Percentiles rank a stretch among this genome's conserved stretches.
Evolutionary conservation across 1,140 invertebrate species (phyloP).

Genomic region (Notospermus geniculatus): DNA sequence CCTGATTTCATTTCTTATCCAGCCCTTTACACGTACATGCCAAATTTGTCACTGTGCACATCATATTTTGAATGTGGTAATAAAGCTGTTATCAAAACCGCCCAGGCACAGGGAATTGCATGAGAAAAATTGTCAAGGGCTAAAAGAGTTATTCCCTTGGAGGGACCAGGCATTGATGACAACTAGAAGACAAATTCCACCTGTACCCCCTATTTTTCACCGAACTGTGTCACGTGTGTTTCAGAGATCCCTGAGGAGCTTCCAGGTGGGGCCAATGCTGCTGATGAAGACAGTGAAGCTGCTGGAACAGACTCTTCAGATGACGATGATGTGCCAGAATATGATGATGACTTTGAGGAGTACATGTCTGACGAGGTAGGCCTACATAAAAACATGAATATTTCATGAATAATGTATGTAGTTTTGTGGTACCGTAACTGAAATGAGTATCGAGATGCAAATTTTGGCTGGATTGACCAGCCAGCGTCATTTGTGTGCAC

Average conservation of each 20-base stretch:
- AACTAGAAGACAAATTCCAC: too few relatives aligned
- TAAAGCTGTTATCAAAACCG: too few relatives aligned
- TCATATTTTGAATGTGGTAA: too few relatives aligned
- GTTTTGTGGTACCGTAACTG: too few relatives aligned
- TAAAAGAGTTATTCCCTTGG: background rate
- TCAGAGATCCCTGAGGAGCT: conserved; percentile 33
- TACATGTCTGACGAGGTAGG: conserved; percentile 36
- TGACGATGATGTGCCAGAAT: conserved; percentile 16
- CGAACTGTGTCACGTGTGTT: background rate
- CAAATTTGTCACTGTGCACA: too few relatives aligned
- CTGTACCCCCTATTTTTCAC: background rate
- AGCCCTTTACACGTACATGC: too few relatives aligned
- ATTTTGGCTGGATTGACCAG: background rate
- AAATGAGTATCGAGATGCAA: background rate
- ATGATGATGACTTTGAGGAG: conserved; percentile 46
- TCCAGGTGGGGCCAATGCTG: conserved; percentile 19
- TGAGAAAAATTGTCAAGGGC: background rate
- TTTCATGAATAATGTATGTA: too few relatives aligned
- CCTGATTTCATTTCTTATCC: too few relatives aligned
- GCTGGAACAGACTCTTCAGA: background rate
- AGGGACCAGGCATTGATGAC: background rate
- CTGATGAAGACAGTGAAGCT: conserved; percentile 10
- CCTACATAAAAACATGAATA: too few relatives aligned
- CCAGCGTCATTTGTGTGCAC: background rate
- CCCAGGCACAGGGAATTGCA: too few relatives aligned